Percentiles rank a stretch among this genome's conserved stretches.
Evolutionary conservation across 2,797 vertebrate genomes (phyloP).

Genomic region (Notoglanidium macrostoma): DNA sequence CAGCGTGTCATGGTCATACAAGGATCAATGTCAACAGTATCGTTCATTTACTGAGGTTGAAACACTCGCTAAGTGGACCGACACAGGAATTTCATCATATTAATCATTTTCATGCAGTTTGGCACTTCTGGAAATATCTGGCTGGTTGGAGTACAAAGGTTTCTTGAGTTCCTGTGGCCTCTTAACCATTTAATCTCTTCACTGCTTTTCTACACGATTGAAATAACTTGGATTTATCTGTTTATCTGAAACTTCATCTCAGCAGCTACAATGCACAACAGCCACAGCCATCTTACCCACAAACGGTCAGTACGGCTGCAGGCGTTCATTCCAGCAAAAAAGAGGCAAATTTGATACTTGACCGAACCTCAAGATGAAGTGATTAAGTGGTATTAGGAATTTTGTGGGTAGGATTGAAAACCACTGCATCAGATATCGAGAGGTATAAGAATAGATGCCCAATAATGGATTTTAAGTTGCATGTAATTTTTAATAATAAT

Average conservation of each 20-base stretch:
- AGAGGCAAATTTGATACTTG: not conserved
- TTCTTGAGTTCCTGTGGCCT: not conserved
- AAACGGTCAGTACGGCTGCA: not conserved
- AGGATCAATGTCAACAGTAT: not conserved
- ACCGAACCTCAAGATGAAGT: not conserved
- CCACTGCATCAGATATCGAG: not conserved
- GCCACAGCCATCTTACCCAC: not conserved
- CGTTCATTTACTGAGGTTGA: not conserved
- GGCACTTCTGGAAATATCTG: not conserved
- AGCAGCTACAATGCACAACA: not conserved
- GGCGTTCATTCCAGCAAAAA: not conserved
- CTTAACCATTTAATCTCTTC: not conserved
- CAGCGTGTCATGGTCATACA: not conserved
- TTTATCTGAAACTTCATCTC: not conserved
- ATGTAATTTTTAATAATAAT: not conserved
- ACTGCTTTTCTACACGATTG: not conserved
- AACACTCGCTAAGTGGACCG: not conserved
- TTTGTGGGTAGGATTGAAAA: not conserved
- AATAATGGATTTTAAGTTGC: not conserved
- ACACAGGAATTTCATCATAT: not conserved
- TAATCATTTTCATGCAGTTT: not conserved
- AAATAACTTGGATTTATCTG: not conserved
- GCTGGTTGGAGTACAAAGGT: not conserved
- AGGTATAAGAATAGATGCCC: not conserved
- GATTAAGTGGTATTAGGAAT: not conserved